A percentile compares a stretch with the other conserved stretches of the same genome.
Evolutionary conservation across 2,797 vertebrate species (phyloP).

Genomic region (Typhlichthys eigenmanni): DNA sequence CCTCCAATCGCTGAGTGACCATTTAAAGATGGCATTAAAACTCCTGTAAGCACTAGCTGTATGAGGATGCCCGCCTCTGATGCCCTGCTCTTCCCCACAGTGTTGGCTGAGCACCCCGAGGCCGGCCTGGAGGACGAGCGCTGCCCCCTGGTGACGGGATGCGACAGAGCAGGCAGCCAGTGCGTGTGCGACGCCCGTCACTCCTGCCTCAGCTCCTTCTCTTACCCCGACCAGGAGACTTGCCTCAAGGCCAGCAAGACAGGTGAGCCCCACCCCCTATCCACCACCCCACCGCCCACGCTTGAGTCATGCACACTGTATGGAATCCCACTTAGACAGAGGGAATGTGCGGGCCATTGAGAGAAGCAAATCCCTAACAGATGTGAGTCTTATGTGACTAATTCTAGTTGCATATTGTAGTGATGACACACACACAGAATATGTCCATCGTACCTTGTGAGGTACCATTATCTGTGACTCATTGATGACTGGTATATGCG

Average conservation of each 20-base stretch:
- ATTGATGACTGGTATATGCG: conserved; percentile 41
- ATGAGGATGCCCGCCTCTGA: background rate
- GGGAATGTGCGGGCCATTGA: conserved; percentile 48
- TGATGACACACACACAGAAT: conserved; percentile 46
- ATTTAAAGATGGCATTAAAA: too few species aligned
- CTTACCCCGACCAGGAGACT: conserved; percentile 71
- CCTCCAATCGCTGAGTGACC: too few species aligned
- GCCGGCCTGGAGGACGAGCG: conserved; percentile 73
- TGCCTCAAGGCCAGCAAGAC: conserved; percentile 68
- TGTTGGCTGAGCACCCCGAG: conserved; percentile 61
- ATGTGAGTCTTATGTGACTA: conserved; percentile 64
- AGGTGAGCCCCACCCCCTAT: conserved; percentile 59
- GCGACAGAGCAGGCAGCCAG: conserved; percentile 67
- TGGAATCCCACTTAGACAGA: conserved; percentile 14
- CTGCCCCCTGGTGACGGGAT: conserved; percentile 78
- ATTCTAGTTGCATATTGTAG: conserved; percentile 60
- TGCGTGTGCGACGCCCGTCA: conserved; percentile 76
- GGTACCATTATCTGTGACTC: conserved; percentile 58
- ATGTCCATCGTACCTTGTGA: conserved; percentile 45
- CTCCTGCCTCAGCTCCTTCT: conserved; percentile 75
- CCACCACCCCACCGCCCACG: background rate
- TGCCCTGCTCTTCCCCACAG: conserved; percentile 41
- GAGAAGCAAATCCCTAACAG: conserved; percentile 65
- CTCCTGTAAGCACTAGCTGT: too few species aligned
- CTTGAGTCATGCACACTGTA: background rate